Evolutionary conservation across 2,113 vertebrate species (phyloP), one percentile per base, ranked within the genome.

Genomic region (Pseudopodoces humilis): DNA sequence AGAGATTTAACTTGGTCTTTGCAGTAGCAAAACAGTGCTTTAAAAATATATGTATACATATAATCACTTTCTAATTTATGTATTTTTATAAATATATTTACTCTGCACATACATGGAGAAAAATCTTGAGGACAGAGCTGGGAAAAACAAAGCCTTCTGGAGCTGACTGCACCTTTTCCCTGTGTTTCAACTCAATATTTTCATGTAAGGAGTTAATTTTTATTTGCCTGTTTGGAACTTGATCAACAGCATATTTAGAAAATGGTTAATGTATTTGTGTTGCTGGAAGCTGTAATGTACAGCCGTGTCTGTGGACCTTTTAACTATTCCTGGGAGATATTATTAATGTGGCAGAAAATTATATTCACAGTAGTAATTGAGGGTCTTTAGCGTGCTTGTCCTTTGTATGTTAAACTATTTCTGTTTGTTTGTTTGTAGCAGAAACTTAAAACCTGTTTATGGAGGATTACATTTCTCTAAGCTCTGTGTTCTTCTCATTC

Each of bases 341-440:
- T 35, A 92, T 86, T 94, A 96, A 96, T 78, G 52, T 86, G 62
- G 77, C 80, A 91, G 94, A 97, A 94, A 91, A 86, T 92, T 0
- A 81, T 59, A 83, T 86, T 92, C 64, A 67, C 30, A 70, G 62
- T 68, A 60, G n/a, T 85, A 82, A 85, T 72, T 71, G 81, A 92
- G 67, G 28, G 43, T 89, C 65, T 87, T 94, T 80, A 89, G 33
- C 43, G 35, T 47, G 39, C 24, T 82, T 2, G 3, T 68, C 39
- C 50, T 89, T 89, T 94, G 47, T 76, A 55, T 0, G 0, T 81
- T 93, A 77, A 44, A 68, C 39, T 81, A 6, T 75, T 81, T 90
- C 43, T 76, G 47, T 85, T 82, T 86, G 7, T 56, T 88, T 87
- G 80, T 90, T 93, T 83, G 60, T 91, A 55, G 37, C 39, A 79